Evolutionary conservation across 2,888 invertebrate genomes (phyloP).

Genomic region (Scotopteryx bipunctaria): DNA sequence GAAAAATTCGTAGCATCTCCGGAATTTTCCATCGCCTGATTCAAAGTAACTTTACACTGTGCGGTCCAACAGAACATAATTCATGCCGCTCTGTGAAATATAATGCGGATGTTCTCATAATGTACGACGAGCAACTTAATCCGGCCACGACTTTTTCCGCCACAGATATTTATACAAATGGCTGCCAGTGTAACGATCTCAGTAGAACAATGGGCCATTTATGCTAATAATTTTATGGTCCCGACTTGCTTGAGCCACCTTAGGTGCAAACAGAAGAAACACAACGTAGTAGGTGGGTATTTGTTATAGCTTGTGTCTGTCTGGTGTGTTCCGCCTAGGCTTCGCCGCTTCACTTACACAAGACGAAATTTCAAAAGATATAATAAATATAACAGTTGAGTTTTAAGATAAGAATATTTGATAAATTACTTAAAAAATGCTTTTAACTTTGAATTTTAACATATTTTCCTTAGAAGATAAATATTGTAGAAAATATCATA

Average conservation of each 20-base stretch:
- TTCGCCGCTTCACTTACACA: background rate
- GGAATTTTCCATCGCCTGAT: constrained; percentile 61
- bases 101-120: constrained; percentile 78
- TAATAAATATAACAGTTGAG: no score
- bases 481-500: background rate
- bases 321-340: background rate
- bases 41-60: constrained; percentile 66
- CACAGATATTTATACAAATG: constrained; percentile 65
- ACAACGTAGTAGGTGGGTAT: constrained; percentile 9
- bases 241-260: constrained; percentile 37
- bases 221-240: constrained; percentile 42
- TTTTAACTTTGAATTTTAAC: no score
- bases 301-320: background rate
- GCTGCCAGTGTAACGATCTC: constrained; percentile 51
- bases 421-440: no score
- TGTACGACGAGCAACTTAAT: constrained; percentile 78
- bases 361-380: no score
- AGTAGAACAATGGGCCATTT: constrained; percentile 47
- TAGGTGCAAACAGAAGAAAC: constrained; percentile 34
- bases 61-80: constrained; percentile 67
- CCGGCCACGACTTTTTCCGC: constrained; percentile 68
- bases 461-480: no score
- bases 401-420: no score
- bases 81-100: constrained; percentile 75
- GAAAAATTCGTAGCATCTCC: constrained; percentile 40